phyloP scores from a whole-genome alignment of 2,113 vertebrate genomes.

The Furnarius figulus region DNA sequence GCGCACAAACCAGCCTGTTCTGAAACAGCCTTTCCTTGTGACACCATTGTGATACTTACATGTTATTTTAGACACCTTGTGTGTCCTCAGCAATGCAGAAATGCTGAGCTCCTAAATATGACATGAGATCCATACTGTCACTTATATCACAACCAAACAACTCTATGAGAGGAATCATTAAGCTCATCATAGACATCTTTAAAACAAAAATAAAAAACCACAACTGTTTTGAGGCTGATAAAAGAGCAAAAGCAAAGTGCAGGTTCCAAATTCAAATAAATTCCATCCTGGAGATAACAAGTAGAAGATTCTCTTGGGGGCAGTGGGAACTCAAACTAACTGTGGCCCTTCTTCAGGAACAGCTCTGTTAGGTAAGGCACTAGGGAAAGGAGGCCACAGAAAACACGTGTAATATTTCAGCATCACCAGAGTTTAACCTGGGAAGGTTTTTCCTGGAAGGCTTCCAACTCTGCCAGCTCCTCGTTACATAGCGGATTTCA shows the following conservation, averaged over 20 bases:
- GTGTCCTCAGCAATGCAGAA: not conserved
- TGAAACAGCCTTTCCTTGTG: not conserved
- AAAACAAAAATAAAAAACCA: not conserved
- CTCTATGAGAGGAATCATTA: not conserved
- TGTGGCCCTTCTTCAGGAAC: not conserved
- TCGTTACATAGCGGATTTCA: not conserved
- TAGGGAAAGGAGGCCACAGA: not conserved
- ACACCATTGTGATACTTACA: not conserved
- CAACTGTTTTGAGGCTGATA: not conserved
- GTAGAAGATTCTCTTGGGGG: not conserved
- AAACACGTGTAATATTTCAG: slow-evolving; percentile 11
- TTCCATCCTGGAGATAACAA: not conserved
- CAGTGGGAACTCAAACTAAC: not conserved
- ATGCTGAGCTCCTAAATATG: not conserved
- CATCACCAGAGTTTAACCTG: slow-evolving; percentile 4
- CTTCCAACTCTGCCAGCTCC: slow-evolving; percentile 4
- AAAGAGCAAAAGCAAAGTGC: not conserved
- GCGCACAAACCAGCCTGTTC: not conserved
- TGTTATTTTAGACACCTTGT: not conserved
- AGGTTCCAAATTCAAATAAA: not conserved
- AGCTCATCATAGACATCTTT: not conserved
- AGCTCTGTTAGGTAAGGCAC: not conserved
- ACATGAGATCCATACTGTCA: not conserved
- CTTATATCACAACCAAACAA: not conserved
- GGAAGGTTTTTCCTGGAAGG: not conserved